Percentiles rank a stretch among this genome's conserved stretches.
phyloP scores from a whole-genome alignment of 2,113 vertebrate species.

The Zeus faber region DNA sequence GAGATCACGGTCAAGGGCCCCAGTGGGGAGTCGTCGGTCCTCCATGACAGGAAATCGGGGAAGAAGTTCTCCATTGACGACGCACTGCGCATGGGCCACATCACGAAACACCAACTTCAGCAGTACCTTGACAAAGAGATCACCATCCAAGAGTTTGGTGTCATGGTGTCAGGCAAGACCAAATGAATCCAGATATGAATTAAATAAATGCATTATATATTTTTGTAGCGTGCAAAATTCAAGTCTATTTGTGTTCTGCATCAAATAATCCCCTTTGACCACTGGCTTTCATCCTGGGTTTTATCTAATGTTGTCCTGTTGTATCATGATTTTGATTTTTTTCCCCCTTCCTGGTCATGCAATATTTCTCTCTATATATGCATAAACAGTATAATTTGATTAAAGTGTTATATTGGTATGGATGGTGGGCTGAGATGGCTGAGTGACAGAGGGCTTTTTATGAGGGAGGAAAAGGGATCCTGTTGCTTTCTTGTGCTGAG shows the following conservation, averaged over 20 bases:
- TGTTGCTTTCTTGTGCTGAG: not conserved
- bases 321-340: too few relatives aligned
- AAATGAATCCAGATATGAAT: not conserved
- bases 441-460: not conserved
- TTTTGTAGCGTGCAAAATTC: too few relatives aligned
- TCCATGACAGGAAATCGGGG: conserved; percentile 93
- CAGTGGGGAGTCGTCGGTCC: conserved; percentile 86
- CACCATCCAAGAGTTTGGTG: conserved; percentile 92
- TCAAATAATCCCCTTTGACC: not conserved
- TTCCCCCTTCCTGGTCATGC: not conserved
- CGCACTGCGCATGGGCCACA: conserved; percentile 80
- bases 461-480: not conserved
- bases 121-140: conserved; percentile 93
- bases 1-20: conserved; percentile 92
- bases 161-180: conserved; percentile 84
- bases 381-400: not conserved
- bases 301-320: too few relatives aligned
- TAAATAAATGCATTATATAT: not conserved
- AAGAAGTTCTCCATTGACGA: conserved; percentile 94
- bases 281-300: not conserved
- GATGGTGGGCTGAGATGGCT: not conserved
- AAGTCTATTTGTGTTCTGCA: not conserved
- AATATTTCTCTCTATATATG: not conserved
- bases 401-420: not conserved
- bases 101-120: conserved; percentile 83